These are phyloP conservation scores for Pseudobourletiella spinata DNA, from an alignment of 1,140 invertebrate genomes.

Conservation along the genomic window DNA sequence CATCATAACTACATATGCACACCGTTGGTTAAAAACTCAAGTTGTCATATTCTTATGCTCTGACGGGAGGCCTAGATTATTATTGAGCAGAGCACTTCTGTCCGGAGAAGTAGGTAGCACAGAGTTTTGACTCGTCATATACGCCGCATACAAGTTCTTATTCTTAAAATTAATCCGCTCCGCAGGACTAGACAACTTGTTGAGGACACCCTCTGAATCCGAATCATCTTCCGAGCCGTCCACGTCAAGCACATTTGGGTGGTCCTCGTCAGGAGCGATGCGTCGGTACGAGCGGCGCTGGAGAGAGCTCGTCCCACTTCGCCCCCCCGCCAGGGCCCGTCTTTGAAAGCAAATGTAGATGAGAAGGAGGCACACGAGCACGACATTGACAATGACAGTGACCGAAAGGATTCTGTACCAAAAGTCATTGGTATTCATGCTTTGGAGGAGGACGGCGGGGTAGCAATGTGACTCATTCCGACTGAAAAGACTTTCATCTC, in stretches of 20 bases:
- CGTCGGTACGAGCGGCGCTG: constrained; percentile 9
- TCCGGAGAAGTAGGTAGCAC: too few species aligned
- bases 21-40: too few species aligned
- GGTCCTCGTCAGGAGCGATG: constrained; percentile 19
- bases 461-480: constrained; percentile 23
- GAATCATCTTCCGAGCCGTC: background rate
- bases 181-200: too few species aligned
- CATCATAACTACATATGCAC: too few species aligned
- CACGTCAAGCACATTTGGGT: background rate
- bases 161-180: too few species aligned
- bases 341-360: constrained; percentile 19
- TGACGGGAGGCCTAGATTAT: too few species aligned
- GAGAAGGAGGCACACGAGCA: constrained; percentile 12
- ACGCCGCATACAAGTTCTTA: too few species aligned
- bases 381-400: constrained; percentile 12
- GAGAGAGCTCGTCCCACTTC: background rate
- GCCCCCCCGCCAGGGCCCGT: background rate
- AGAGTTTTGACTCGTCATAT: too few species aligned
- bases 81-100: too few species aligned
- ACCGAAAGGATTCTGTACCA: constrained; percentile 21
- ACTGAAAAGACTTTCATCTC: background rate
- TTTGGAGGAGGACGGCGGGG: constrained; percentile 19
- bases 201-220: background rate
- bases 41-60: too few species aligned
- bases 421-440: constrained; percentile 15